Evolutionary conservation across 2,888 invertebrate genomes (phyloP), one percentile per base, ranked within the genome.

Genomic region (Theretra japonica): DNA sequence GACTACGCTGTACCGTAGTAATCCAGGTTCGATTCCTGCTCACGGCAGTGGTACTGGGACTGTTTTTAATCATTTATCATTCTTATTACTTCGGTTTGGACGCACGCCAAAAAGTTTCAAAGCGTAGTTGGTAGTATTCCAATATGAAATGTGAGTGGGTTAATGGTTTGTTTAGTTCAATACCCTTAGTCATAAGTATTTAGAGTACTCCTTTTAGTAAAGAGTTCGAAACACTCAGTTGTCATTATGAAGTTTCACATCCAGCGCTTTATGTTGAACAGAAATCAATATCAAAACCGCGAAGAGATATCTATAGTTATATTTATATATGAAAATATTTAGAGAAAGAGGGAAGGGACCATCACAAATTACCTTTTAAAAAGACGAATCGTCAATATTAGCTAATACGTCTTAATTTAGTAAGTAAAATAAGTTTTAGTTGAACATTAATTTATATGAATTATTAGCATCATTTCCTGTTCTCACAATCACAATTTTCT

Each of bases 1-100:
- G 41, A 11, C 11, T 41, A 41, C 11, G 11, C 11, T 41, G 11
- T 41, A 41, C 70, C 25, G 69, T 59, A 65, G 68, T 70, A 50
- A 95, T 95, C 96, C 96, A 96, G 96, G 96, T 96, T 96, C 96
- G 0, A 15, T 41, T 11, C 15, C 11, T 41, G 96, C 88, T 89
- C 88, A 88, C 89, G 88, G 86, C 87, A 88, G 88, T 86, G 86
- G 68, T 73, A 68, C 83, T 19, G 15, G n/a, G n/a, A n/a, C n/a
- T n/a, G 4, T 23, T 58, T 25, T 58, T 58, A 58, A 58, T 28
- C 23, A 58, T 58, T 58, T n/a, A 53, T n/a, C 53, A 53, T 53
- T 53, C n/a, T 19, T 53, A 53, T 6, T 53, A 53, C 41, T 57
- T 57, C 15, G 17, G 2, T 17, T 58, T 58, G 58, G 58, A 25